Evolutionary conservation across 2,888 invertebrate genomes (phyloP), one percentile per base, ranked within the genome.

Genomic region (Linyphia triangularis): DNA sequence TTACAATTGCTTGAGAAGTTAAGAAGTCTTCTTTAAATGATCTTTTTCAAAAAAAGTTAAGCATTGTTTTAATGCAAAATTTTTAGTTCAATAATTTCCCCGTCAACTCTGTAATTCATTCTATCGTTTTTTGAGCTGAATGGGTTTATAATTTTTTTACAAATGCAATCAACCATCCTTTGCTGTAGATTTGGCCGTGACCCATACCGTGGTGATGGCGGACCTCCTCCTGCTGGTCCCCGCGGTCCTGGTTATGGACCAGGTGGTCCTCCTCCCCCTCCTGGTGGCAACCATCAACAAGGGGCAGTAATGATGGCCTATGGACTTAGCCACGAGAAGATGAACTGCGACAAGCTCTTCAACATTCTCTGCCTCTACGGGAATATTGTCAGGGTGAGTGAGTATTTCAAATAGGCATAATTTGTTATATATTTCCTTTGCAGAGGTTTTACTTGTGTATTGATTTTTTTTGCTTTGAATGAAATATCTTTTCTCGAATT

Each of bases 291-390:
- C 59, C 92, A 92, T 22, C 95, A 95, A 92, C 96, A 97, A 92
- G 97, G 97, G 75, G 96, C 97, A 73, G 99, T 99, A 90, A 96
- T 99, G 94, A 99, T 99, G 99, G 98, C 99, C 85, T 99, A 99
- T 94, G 99, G 99, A 2, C 94, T 99, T 90, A 97, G 98, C 93
- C 96, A 96, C 82, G 96, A 97, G 92, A 97, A 97, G 92, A 96
- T 98, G 93, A 99, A 99, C 93, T 97, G 98, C 90, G 98, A 99
- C 92, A 95, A 96, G 92, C 95, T 99, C 90, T 99, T 99, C 95
- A 99, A 99, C 94, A 94, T 99, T 92, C 97, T 99, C 94, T 99
- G 99, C 94, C 95, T 99, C 90, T 99, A 99, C 93, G 99, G 99
- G 91, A 99, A 99, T 93, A 98, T 99, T 91, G 96, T 97, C 92